Evolutionary conservation across 2,888 invertebrate genomes (phyloP).

Genomic region (Drosophila falleni): DNA sequence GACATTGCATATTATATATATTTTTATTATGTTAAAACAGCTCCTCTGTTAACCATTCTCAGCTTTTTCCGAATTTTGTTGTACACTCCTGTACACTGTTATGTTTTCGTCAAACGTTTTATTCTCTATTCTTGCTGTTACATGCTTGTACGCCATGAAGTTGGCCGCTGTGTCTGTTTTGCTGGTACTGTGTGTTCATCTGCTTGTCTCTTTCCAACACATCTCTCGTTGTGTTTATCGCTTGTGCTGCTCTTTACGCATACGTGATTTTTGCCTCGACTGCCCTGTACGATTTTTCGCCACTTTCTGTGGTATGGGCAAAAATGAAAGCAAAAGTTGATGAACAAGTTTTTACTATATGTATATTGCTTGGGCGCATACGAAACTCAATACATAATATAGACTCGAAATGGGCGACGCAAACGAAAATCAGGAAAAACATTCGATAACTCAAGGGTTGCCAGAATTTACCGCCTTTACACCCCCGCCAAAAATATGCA

Average conservation of each 20-base stretch:
- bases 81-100: constrained; percentile 52
- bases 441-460: constrained; percentile 61
- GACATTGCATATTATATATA: constrained; percentile 39
- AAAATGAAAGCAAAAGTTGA: constrained; percentile 84
- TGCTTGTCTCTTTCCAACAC: constrained; percentile 53
- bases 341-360: constrained; percentile 74
- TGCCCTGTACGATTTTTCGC: constrained; percentile 65
- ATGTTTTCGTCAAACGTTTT: constrained; percentile 76
- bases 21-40: constrained; percentile 37
- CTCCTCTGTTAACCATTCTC: constrained; percentile 22
- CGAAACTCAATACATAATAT: constrained; percentile 20
- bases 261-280: constrained; percentile 71
- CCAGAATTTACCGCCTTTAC: constrained; percentile 32
- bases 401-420: constrained; percentile 18
- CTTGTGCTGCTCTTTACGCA: constrained; percentile 59
- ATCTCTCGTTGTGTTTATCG: constrained; percentile 12
- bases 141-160: constrained; percentile 65
- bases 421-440: constrained; percentile 19
- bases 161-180: constrained; percentile 57
- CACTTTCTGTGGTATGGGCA: constrained; percentile 55
- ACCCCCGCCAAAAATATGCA: constrained; percentile 42
- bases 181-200: constrained; percentile 31
- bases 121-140: constrained; percentile 53
- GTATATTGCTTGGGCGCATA: constrained; percentile 37
- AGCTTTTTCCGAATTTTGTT: constrained; percentile 40